Conservation (phyloP, 2,888 invertebrate species). For the Drosophila barbarae region DNA sequence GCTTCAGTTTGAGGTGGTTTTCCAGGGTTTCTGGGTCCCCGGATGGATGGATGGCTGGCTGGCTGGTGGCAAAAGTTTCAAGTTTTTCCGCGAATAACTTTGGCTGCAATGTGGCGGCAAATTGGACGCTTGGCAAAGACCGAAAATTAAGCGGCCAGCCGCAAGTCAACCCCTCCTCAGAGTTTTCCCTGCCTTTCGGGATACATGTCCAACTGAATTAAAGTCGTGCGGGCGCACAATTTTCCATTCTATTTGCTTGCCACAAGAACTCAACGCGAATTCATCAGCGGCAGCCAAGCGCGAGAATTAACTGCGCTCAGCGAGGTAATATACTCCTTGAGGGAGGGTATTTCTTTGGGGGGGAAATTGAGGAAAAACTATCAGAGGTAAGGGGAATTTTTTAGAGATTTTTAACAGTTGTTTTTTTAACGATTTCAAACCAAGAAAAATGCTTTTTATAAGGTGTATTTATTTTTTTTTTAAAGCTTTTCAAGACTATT, state of each 20-base stretch:
- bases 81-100: slow-evolving; percentile 62
- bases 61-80: slow-evolving; percentile 38
- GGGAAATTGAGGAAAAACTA: too few species aligned
- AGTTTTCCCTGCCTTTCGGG: neutral
- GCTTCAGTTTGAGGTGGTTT: neutral
- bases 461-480: too few species aligned
- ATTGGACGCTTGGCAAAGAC: slow-evolving; percentile 63
- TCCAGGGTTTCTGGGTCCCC: neutral
- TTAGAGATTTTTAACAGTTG: too few species aligned
- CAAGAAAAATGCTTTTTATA: neutral
- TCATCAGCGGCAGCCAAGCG: slow-evolving; percentile 28
- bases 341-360: neutral
- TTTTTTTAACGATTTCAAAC: neutral
- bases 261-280: slow-evolving; percentile 61
- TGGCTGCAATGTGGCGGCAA: slow-evolving; percentile 72
- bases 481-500: too few species aligned
- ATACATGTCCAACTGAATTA: slow-evolving; percentile 61
- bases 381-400: neutral
- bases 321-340: neutral
- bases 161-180: slow-evolving; percentile 40
- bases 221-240: slow-evolving; percentile 60
- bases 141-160: slow-evolving; percentile 68
- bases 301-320: slow-evolving; percentile 1
- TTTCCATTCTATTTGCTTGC: slow-evolving; percentile 65
- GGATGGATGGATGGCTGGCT: slow-evolving; percentile 3